Percentiles rank a stretch among this genome's conserved stretches.
Evolutionary conservation across 2,113 vertebrate species (phyloP).

Genomic region (Zosterops borbonicus): DNA sequence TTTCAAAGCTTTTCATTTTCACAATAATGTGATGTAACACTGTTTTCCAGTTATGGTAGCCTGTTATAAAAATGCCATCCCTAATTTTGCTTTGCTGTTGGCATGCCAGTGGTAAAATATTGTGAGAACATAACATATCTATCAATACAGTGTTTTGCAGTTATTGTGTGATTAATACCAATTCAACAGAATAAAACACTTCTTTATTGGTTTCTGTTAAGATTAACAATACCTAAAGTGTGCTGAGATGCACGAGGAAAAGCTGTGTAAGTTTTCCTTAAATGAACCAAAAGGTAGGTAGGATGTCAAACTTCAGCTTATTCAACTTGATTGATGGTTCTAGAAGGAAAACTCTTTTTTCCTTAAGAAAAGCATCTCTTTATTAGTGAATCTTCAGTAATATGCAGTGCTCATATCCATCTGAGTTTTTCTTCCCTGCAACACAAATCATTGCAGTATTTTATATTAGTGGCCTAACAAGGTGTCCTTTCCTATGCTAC

Average conservation of each 20-base stretch:
- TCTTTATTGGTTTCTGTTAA: not conserved
- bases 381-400: not conserved
- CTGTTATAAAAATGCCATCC: not conserved
- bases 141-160: not conserved
- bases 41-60: not conserved
- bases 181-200: not conserved
- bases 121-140: not conserved
- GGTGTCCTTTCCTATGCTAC: not conserved
- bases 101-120: not conserved
- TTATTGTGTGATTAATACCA: not conserved
- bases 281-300: not conserved
- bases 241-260: not conserved
- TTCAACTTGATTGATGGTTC: not conserved
- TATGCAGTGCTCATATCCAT: not conserved
- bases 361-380: not conserved
- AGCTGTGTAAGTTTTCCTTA: not conserved
- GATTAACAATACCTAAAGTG: not conserved
- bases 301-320: not conserved
- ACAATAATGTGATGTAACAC: not conserved
- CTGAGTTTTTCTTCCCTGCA: not conserved
- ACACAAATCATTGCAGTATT: not conserved
- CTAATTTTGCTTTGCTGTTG: not conserved
- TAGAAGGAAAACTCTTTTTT: not conserved
- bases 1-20: not conserved
- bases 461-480: not conserved